These are phyloP conservation scores for Metacarcinus magister DNA, from an alignment of 2,888 invertebrate species.

Conservation along the genomic window DNA sequence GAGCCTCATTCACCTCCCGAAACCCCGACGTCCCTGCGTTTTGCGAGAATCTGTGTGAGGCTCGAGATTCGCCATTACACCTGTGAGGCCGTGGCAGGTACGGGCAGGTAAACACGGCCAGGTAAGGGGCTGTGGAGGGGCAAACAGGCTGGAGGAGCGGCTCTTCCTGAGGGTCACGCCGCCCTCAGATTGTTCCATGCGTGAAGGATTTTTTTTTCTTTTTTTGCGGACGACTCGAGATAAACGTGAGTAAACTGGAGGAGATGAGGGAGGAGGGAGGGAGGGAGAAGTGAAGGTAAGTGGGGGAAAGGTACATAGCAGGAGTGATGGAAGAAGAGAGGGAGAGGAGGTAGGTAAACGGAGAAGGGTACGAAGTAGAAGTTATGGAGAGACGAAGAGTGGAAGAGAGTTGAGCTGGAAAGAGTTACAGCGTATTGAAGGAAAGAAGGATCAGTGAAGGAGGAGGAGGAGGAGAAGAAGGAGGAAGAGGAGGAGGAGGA, in stretches of 20 bases:
- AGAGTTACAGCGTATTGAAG: neutral
- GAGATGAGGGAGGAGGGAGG: slow-evolving; percentile 13
- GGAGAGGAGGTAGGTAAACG: slow-evolving; percentile 31
- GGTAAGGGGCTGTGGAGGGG: slow-evolving; percentile 12
- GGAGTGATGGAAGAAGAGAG: slow-evolving; percentile 36
- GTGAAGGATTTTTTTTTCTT: neutral
- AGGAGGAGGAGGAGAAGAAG: neutral
- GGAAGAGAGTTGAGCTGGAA: neutral
- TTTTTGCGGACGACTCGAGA: neutral
- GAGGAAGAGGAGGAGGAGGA: neutral
- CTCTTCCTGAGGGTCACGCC: slow-evolving; percentile 35
- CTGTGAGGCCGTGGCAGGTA: slow-evolving; percentile 15
- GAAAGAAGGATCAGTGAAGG: neutral
- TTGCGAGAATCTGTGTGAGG: neutral
- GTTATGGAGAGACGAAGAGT: slow-evolving; percentile 32
- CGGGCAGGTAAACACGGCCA: slow-evolving; percentile 30
- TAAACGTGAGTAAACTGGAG: slow-evolving; percentile 40
- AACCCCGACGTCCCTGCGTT: neutral
- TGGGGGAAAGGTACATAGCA: slow-evolving; percentile 29
- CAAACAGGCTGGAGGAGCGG: neutral
- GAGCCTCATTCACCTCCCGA: neutral
- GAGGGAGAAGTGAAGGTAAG: slow-evolving; percentile 36
- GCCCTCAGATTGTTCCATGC: slow-evolving; percentile 36
- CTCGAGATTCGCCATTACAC: neutral
- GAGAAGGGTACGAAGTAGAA: slow-evolving; percentile 38